Evolutionary conservation across 2,888 invertebrate genomes (phyloP), one percentile per base, ranked within the genome.

Genomic region (Leptopterna dolabrata): DNA sequence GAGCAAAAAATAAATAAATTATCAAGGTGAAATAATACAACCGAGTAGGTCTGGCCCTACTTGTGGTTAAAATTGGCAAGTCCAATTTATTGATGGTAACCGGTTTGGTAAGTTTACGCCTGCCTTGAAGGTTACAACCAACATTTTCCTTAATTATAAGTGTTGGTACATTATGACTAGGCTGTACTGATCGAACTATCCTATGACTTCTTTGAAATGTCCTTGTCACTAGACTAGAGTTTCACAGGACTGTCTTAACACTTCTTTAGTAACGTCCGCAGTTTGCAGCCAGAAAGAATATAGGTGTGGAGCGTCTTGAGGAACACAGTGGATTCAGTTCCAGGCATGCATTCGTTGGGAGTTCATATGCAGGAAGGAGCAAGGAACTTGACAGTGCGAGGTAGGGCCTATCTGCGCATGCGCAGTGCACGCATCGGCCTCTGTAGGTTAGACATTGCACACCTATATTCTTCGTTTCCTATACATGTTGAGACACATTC

Each of bases 401-500:
- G 27, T 80, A 45, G 1, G 47, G 47, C n/a, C 4, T 4, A 55
- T 29, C 13, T 14, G 43, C 6, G 71, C 83, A 63, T 43, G 83
- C 43, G 70, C 71, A 41, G 70, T 70, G n/a, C 6, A 1, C 6
- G 43, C 27, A 63, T 19, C 4, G n/a, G n/a, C n/a, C n/a, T 24
- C 4, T 27, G 43, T 45, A 63, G 63, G 63, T 13, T 45, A 30
- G 73, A 41, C 27, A 19, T 19, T 85, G 73, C 73, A 27, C 85
- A 47, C 85, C 55, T 47, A 85, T 85, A 85, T 47, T 85, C 83
- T 19, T 43, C 47, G 36, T 47, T 73, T 36, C 47, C 85, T 85
- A 85, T 85, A 85, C 85, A 36, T 85, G 85, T 85, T 85, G 85
- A 9, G 85, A 85, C 76, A 76, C 76, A 45, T 71, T 85, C 36